Base-by-base conservation (phyloP, 1,140 invertebrate species). In the Dryas iulia region DNA sequence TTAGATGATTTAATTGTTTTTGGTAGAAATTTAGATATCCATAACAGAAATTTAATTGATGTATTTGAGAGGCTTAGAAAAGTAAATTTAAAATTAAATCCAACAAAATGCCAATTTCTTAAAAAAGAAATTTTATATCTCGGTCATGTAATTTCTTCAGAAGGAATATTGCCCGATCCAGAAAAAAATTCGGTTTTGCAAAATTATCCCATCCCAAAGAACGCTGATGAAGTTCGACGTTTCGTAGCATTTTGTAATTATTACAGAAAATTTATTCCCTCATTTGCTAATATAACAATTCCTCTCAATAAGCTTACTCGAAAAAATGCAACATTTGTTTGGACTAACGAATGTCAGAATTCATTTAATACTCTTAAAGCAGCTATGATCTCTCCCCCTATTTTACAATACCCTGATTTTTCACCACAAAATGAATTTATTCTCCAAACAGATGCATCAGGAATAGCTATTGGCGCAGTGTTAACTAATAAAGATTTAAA, bases 81-180 rank as follows among this genome's bases (percentile, higher is more conserved):
- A 47, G 69, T 73, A 28, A 82, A 82, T 69, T 73, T 89, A 60
- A 86, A 85, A 73, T 33, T 85, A 53, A 78, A 84, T 30, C 68
- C 78, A 3, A 24, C 47, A 33, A 86, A 84, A 70, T 82, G 81
- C 64, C n/a, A 79, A 35, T 84, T 86, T 74, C 65, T 83, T 28
- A 66, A 69, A 35, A 79, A 78, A 72, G 63, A 82, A 69, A 53
- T 81, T 25, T 47, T 77, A 56, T 84, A 81, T 70, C 53, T 88
- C 7, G 81, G 84, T 2, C 78, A 85, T 30, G 65, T 80, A 10
- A 69, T 84, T 4, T 77, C 81, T 8, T 28, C 47, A 11, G 14
- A 78, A 31, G 82, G 79, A n/a, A 66, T 81, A 10, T 57, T 56
- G 35, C 77, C 79, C 0, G 79, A 84, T 59, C 74, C 80, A 3